phyloP scores from a whole-genome alignment of 2,113 vertebrate species.

The Chionis minor region DNA sequence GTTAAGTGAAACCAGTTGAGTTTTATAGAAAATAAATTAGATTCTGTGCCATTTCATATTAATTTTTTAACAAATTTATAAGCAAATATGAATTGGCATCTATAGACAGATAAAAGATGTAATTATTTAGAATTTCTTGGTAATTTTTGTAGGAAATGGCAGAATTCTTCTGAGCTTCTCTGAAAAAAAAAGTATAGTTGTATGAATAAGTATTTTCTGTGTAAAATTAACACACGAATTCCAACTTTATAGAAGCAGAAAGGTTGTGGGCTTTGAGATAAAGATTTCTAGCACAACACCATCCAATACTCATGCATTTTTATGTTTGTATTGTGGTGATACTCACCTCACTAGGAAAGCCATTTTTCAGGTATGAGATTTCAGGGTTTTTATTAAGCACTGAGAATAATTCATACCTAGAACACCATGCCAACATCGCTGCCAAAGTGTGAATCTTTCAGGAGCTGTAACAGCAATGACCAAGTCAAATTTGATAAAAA shows the following conservation, averaged over 20 bases:
- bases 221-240: background rate
- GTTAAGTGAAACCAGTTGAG: background rate
- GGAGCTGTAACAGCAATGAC: background rate
- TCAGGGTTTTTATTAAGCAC: background rate
- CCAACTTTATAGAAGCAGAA: background rate
- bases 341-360: background rate
- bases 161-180: background rate
- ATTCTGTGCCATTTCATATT: background rate
- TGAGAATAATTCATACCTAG: background rate
- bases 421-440: background rate
- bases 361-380: background rate
- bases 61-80: background rate
- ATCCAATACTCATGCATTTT: background rate
- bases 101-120: background rate
- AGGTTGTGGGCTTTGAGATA: background rate
- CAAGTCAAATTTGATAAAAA: background rate
- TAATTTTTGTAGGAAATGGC: background rate
- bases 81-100: background rate
- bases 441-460: background rate
- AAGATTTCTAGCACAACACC: background rate
- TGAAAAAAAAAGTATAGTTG: background rate
- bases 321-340: background rate
- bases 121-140: background rate
- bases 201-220: background rate
- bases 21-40: background rate